Conservation (phyloP, 2,888 invertebrate species). For the Drosophila austrosaltans region DNA sequence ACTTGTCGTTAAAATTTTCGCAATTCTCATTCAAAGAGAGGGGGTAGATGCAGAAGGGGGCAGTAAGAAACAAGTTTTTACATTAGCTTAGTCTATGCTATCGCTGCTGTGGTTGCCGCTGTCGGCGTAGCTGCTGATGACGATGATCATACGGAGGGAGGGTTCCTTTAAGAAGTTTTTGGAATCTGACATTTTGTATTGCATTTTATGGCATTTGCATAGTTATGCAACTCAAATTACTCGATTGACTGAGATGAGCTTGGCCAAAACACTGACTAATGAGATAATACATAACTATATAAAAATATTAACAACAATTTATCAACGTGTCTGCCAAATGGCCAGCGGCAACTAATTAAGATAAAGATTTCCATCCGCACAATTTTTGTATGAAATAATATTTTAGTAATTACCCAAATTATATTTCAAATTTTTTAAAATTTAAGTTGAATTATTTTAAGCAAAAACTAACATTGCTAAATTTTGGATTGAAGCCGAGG, state of each 20-base stretch:
- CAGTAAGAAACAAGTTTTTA: slow-evolving; percentile 59
- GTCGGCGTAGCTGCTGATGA: slow-evolving; percentile 14
- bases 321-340: neutral
- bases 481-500: too few species aligned
- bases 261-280: neutral
- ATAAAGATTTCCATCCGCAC: neutral
- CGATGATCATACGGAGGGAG: slow-evolving; percentile 24
- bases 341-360: neutral
- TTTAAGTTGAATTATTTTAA: too few species aligned
- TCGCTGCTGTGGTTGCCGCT: slow-evolving; percentile 14
- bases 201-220: neutral
- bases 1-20: slow-evolving; percentile 64
- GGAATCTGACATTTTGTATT: slow-evolving; percentile 52
- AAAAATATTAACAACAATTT: neutral
- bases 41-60: neutral
- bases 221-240: neutral
- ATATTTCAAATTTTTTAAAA: too few species aligned
- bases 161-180: slow-evolving; percentile 33
- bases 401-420: too few species aligned
- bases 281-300: neutral
- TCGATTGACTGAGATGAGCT: neutral
- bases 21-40: slow-evolving; percentile 59
- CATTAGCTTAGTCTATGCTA: slow-evolving; percentile 48
- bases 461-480: too few species aligned
- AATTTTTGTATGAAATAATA: neutral